Conservation (phyloP, 2,888 invertebrate species). For the Amblyjoppa proteus region DNA sequence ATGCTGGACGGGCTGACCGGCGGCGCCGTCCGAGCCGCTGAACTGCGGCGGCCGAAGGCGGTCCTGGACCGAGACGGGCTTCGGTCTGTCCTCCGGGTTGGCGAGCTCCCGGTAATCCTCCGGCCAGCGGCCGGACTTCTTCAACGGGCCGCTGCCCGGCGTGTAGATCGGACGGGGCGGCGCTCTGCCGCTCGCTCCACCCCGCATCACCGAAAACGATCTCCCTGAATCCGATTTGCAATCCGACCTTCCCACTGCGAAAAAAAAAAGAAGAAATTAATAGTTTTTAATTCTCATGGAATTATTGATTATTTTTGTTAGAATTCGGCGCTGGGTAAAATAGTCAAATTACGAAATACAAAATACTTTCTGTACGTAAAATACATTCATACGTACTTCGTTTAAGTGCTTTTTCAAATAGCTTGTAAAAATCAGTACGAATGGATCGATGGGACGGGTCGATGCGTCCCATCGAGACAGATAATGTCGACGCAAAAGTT, state of each 20-base stretch:
- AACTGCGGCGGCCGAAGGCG: slow-evolving; percentile 78
- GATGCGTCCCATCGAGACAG: no score
- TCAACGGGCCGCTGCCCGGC: slow-evolving; percentile 91
- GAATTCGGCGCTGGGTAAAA: no score
- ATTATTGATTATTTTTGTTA: no score
- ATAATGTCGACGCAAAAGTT: no score
- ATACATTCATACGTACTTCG: no score
- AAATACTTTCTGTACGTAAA: no score
- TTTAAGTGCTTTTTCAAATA: no score
- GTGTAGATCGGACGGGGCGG: slow-evolving; percentile 90
- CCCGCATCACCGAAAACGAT: slow-evolving; percentile 86
- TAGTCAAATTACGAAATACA: no score
- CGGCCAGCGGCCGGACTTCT: slow-evolving; percentile 88
- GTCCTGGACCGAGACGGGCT: slow-evolving; percentile 79
- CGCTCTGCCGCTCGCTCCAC: slow-evolving; percentile 88
- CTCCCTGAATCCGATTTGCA: slow-evolving; percentile 79
- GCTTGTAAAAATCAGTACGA: no score
- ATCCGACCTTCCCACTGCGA: slow-evolving; percentile 72
- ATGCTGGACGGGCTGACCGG: not conserved
- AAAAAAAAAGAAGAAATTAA: not conserved
- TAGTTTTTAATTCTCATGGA: no score
- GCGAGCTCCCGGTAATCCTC: slow-evolving; percentile 86
- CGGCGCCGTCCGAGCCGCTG: slow-evolving; percentile 75
- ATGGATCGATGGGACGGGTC: no score
- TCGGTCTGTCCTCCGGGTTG: slow-evolving; percentile 76